Evolutionary conservation across 1,140 invertebrate species (phyloP), one percentile per base, ranked within the genome.

Genomic region (Berghia stephanieae): DNA sequence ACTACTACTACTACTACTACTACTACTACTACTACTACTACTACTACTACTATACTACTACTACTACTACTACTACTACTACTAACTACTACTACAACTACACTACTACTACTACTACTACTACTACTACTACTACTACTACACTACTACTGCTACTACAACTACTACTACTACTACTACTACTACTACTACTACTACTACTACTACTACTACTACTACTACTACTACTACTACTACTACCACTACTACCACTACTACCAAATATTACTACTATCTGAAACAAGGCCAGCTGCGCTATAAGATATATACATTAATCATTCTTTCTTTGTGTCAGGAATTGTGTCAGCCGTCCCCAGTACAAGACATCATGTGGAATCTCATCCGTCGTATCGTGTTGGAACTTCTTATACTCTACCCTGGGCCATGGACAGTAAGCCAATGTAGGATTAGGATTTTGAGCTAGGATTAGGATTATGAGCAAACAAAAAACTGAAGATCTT

Each of bases 381-480:
- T 86, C 87, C 21, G 76, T 88, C 8, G 86, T 88, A 0, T 88
- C 87, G 3, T 88, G 87, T 72, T 88, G 87, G 87, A 88, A 88
- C 69, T 88, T 84, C 69, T 77, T 88, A 10, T 88, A 85, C 76
- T 86, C 83, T 69, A 84, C 80, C 1, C 75, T 88, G 4, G 87
- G 87, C 38, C 79, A 84, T 83, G 87, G 87, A 69, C 87, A 79
- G 86, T 88, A 80, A 76, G 83, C n/a, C 13, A 49, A 49, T 49
- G n/a, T 49, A n/a, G n/a, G n/a, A n/a, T n/a, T n/a, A n/a, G n/a
- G n/a, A n/a, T n/a, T n/a, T n/a, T n/a, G n/a, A n/a, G n/a, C n/a
- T n/a, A n/a, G n/a, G n/a, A n/a, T n/a, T n/a, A n/a, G n/a, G n/a
- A n/a, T n/a, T n/a, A n/a, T n/a, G n/a, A n/a, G n/a, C n/a, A n/a